Evolutionary conservation across 2,888 invertebrate genomes (phyloP), one percentile per base, ranked within the genome.

Genomic region (Cacoxenus indagator): DNA sequence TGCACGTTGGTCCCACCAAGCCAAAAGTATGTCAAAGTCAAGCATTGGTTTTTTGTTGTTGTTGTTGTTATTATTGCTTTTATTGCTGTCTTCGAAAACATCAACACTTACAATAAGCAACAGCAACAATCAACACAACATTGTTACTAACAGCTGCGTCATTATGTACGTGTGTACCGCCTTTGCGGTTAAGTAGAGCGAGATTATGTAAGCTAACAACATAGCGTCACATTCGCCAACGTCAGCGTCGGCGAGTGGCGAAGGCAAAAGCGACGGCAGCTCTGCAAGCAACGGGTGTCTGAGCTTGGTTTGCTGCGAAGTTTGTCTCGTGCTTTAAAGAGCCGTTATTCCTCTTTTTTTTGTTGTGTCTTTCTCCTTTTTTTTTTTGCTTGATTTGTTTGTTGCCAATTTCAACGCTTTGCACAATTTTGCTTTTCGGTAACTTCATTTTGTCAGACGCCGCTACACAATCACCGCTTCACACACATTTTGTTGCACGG

Each of bases 11-110:
- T 70, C 62, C 75, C 73, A n/a, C n/a, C n/a, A 69, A 62, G 68
- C 69, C 70, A 78, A 86, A 85, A 85, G 85, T 85, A 82, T 85
- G 85, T 85, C 85, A 85, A 85, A 86, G 85, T 85, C 85, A 85
- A 80, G 69, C 70, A 70, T 67, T 71, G 54, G 65, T 67, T 6
- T 65, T 65, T 67, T 70, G 68, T 73, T 68, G 73, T 64, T 69
- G 59, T 37, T 67, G 67, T 43, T 67, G 45, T 48, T 67, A 43
- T 27, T 70, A 48, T 54, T 62, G 31, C 19, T 59, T 8, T 17
- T 59, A 8, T 17, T 59, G 19, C 45, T 22, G 51, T 51, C 51
- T 51, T 51, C 51, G 11, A 4, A 22, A 4, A 37, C 61, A n/a
- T 51, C 51, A 51, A 51, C 22, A 22, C 37, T 37, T 37, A 37